phyloP scores from a whole-genome alignment of 2,113 vertebrate genomes.

The Bufo bufo region DNA sequence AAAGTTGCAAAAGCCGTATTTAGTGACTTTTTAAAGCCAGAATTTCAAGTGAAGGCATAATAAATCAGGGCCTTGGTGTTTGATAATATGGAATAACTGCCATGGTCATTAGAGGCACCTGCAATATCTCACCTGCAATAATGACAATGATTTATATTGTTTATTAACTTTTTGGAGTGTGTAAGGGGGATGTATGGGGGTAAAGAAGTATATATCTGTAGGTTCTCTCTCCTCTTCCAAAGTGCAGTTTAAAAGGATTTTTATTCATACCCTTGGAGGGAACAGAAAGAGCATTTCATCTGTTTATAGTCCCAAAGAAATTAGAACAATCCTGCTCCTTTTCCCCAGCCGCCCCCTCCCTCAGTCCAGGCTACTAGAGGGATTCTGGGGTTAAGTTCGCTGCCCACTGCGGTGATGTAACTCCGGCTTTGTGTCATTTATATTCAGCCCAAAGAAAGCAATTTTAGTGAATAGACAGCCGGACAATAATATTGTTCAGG shows the following conservation, averaged over 20 bases:
- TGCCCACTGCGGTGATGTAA: constrained; percentile 86
- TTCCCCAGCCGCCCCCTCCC: constrained; percentile 41
- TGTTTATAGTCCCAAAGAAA: constrained; percentile 56
- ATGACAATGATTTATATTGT: background rate
- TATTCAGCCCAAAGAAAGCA: constrained; percentile 79
- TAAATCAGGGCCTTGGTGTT: too few species aligned
- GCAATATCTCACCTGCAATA: background rate
- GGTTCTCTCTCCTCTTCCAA: constrained; percentile 18
- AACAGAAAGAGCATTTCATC: constrained; percentile 56
- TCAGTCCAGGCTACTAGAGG: constrained; percentile 43
- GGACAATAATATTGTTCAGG: constrained; percentile 87
- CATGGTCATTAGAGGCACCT: background rate
- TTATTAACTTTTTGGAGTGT: background rate
- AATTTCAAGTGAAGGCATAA: too few species aligned
- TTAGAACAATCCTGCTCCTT: constrained; percentile 56
- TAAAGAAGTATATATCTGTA: constrained; percentile 24
- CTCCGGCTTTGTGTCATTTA: constrained; percentile 87
- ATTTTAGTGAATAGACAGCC: constrained; percentile 83
- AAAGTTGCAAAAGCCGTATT: too few species aligned
- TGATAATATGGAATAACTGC: background rate
- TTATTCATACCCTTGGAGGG: constrained; percentile 51
- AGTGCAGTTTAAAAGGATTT: constrained; percentile 48
- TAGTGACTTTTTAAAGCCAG: too few species aligned
- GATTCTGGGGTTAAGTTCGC: constrained; percentile 57
- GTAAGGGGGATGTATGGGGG: background rate